Evolutionary conservation across 2,888 invertebrate genomes (phyloP).

Genomic region (Toxonevra muliebris): DNA sequence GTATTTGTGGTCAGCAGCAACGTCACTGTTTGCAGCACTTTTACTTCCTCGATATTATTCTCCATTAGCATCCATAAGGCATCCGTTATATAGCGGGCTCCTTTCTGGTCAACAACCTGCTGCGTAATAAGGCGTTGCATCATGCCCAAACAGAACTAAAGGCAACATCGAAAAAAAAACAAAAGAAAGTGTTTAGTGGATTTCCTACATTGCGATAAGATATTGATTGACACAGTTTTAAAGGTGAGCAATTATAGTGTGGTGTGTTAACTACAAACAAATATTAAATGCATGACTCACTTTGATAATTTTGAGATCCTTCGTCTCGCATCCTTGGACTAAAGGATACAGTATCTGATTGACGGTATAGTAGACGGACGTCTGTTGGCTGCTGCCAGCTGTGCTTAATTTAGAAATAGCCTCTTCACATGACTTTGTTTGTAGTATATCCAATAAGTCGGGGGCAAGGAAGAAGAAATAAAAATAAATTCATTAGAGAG

Average conservation of each 20-base stretch:
- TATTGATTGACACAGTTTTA: not conserved
- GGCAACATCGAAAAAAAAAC: conserved; percentile 16
- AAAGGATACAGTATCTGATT: conserved; percentile 96
- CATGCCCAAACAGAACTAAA: conserved; percentile 88
- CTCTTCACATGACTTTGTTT: conserved; percentile 88
- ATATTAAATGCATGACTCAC: conserved; percentile 64
- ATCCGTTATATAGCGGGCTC: conserved; percentile 91
- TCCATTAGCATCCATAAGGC: conserved; percentile 95
- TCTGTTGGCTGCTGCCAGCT: conserved; percentile 78
- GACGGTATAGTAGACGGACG: conserved; percentile 87
- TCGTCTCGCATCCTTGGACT: conserved; percentile 97
- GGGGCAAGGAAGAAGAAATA: too few species aligned
- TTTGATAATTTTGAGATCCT: conserved; percentile 94
- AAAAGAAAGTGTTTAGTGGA: conserved; percentile 1
- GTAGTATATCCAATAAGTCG: not conserved
- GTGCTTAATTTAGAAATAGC: conserved; percentile 89
- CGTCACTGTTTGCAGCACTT: conserved; percentile 95
- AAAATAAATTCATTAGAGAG: too few species aligned
- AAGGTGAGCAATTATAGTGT: not conserved
- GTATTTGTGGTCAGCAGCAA: conserved; percentile 94
- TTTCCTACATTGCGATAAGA: conserved; percentile 7
- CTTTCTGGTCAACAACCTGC: conserved; percentile 89
- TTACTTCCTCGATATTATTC: conserved; percentile 92
- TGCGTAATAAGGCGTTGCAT: conserved; percentile 94
- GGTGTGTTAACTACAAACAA: not conserved